Evolutionary conservation across 2,888 invertebrate species (phyloP).

Genomic region (Mechanitis mazaeus): DNA sequence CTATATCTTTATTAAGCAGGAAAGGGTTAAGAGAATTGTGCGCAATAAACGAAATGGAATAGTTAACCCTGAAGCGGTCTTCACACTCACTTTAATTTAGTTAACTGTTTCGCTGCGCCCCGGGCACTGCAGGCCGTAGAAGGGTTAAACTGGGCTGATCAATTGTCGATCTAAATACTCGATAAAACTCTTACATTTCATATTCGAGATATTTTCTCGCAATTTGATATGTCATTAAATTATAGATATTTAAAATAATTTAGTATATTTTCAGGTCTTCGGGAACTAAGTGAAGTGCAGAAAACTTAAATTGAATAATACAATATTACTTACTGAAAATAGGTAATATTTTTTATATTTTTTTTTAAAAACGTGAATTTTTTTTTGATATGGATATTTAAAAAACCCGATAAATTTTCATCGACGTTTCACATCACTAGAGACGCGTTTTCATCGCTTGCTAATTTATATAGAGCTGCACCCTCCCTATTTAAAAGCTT

Average conservation of each 20-base stretch:
- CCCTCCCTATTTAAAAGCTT: constrained; percentile 72
- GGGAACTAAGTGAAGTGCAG: too few species aligned
- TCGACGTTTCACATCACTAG: constrained; percentile 36
- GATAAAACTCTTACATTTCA: constrained; percentile 19
- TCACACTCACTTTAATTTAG: constrained; percentile 77
- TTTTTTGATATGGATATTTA: background rate
- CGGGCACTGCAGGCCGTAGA: constrained; percentile 61
- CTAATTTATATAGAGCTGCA: constrained; percentile 69
- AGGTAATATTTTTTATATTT: too few species aligned
- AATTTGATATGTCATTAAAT: background rate
- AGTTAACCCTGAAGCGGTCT: constrained; percentile 75
- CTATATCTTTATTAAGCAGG: constrained; percentile 71
- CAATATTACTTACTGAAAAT: too few species aligned
- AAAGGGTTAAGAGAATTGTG: constrained; percentile 68
- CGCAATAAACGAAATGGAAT: constrained; percentile 76
- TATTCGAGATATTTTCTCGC: constrained; percentile 9
- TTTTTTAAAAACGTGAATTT: too few species aligned
- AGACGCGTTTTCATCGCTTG: constrained; percentile 58
- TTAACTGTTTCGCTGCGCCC: constrained; percentile 72
- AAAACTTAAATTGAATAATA: too few species aligned
- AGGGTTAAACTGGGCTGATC: constrained; percentile 62
- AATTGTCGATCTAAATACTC: constrained; percentile 30
- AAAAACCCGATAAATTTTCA: background rate
- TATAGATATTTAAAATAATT: background rate
- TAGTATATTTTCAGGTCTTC: too few species aligned